phyloP scores from a whole-genome alignment of 2,113 vertebrate species.

The Manacus vitellinus region DNA sequence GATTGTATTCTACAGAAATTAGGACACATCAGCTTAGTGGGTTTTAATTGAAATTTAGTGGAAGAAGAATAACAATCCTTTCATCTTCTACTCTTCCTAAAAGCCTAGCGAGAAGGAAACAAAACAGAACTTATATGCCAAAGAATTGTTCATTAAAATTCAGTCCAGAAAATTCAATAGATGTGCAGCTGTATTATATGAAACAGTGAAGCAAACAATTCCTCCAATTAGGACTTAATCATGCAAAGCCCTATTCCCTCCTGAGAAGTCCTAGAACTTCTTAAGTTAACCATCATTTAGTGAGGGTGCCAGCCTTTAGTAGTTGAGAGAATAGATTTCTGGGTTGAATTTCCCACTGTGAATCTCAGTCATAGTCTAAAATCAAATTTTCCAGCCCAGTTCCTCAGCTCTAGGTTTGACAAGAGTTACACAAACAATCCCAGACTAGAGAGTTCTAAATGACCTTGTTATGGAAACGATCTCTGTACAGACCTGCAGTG shows the following conservation, averaged over 20 bases:
- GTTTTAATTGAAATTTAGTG: background rate
- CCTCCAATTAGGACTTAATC: slow-evolving; percentile 9
- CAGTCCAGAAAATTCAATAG: slow-evolving; percentile 3
- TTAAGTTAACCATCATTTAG: background rate
- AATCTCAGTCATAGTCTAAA: background rate
- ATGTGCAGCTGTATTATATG: background rate
- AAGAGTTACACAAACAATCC: background rate
- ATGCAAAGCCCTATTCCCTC: background rate
- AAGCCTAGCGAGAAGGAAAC: background rate
- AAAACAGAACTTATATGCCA: background rate
- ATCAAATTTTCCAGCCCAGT: slow-evolving; percentile 26
- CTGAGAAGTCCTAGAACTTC: background rate
- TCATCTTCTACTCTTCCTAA: background rate
- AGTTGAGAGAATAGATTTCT: background rate
- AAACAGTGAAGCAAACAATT: background rate
- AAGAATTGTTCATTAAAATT: background rate
- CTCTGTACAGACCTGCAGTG: background rate
- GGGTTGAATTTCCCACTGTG: background rate
- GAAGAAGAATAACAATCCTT: background rate
- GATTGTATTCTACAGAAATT: background rate
- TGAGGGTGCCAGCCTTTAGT: background rate
- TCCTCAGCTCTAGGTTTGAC: background rate
- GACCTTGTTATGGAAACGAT: background rate
- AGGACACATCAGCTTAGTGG: background rate
- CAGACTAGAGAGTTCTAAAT: background rate